phyloP scores from a whole-genome alignment of 2,888 invertebrate species.

The Phymatocera aterrima region DNA sequence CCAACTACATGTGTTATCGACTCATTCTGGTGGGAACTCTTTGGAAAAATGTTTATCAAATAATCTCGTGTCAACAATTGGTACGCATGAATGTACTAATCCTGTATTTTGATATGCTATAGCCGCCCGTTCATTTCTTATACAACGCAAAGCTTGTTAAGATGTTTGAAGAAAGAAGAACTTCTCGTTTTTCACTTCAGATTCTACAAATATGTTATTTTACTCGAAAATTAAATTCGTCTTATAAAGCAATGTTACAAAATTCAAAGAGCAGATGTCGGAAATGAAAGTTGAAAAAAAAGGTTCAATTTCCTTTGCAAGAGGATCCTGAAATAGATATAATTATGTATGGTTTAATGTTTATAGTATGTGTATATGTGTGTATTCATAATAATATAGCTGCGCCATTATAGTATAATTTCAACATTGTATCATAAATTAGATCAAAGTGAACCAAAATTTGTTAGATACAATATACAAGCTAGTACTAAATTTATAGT shows the following conservation, averaged over 20 bases:
- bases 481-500: neutral
- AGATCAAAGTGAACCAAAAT: neutral
- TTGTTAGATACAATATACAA: neutral
- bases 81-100: neutral
- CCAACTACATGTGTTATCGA: neutral
- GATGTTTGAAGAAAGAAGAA: neutral
- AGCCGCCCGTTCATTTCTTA: conserved; percentile 16
- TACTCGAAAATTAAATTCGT: neutral
- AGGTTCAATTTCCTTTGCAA: neutral
- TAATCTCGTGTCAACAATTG: neutral
- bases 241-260: neutral
- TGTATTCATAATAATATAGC: conserved; percentile 25
- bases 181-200: neutral
- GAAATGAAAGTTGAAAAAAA: neutral
- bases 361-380: neutral
- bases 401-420: neutral
- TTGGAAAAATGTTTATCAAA: neutral
- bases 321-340: neutral
- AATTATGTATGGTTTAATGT: neutral
- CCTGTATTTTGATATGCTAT: conserved; percentile 17
- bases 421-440: neutral
- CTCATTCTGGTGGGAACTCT: neutral
- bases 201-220: neutral
- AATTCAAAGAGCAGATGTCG: neutral
- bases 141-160: conserved; percentile 11